Evolutionary conservation across 1,140 invertebrate genomes (phyloP), one percentile per base, ranked within the genome.

Genomic region (Colletes gigas): DNA sequence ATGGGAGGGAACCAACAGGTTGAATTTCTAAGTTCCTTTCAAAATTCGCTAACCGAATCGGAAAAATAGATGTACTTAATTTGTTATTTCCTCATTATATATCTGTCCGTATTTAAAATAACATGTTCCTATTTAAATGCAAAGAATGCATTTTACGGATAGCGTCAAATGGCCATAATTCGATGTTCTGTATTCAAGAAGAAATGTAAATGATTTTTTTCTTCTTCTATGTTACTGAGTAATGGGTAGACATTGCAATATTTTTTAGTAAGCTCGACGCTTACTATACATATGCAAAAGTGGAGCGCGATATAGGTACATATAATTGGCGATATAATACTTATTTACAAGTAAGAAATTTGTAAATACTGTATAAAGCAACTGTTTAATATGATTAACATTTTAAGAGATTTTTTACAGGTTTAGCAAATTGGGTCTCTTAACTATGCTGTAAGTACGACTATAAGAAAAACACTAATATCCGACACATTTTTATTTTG

Each of bases 321-420:
- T 41, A 63, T n/a, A 73, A 85, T 82, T 67, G 73, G 71, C 84
- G 54, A 80, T 72, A 84, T 55, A 73, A 86, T 77, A 85, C 65
- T 73, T 78, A 79, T 66, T 84, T 86, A 81, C 76, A 86, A 80
- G 87, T 88, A 90, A 88, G 87, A 71, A 82, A 83, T 83, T 84
- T 92, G 91, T 92, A 92, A 88, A 92, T 92, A 92, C 78, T 92
- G 91, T 92, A 92, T 89, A 92, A 92, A 92, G 91, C 66, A 83
- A 87, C 83, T 92, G 90, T 91, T 92, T 89, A 82, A 89, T 91
- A 92, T 89, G 87, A 47, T 83, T 87, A 86, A 82, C 71, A 50
- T 78, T 76, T 71, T 83, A 84, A 87, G 80, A 87, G 82, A 87
- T 74, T 83, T 90, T 85, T 87, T 84, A 70, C 81, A 81, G 60